A percentile compares a stretch with the other conserved stretches of the same genome.
These are phyloP conservation scores for Cyprinodon diabolis DNA, from an alignment of 2,797 vertebrate species.

Conservation along the genomic window DNA sequence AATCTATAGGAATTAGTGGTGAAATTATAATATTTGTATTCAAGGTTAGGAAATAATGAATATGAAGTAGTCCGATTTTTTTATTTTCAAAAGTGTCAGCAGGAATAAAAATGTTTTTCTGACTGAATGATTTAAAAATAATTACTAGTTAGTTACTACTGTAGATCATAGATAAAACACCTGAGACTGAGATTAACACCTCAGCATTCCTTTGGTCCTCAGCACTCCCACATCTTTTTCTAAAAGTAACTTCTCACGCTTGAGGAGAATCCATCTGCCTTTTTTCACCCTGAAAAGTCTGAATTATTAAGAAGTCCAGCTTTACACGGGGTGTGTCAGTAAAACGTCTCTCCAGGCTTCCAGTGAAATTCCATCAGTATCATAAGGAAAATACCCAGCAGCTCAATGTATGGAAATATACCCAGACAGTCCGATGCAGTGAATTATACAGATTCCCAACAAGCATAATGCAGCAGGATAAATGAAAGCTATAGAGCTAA, in stretches of 20 bases:
- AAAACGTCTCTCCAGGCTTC: neutral
- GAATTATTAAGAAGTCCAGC: neutral
- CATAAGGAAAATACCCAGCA: no score
- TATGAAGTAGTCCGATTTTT: neutral
- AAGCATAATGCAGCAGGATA: neutral
- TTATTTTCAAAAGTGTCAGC: neutral
- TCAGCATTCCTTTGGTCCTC: neutral
- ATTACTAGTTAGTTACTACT: neutral
- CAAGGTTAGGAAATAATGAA: neutral
- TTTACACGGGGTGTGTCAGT: neutral
- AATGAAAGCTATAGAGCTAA: no score
- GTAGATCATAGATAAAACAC: neutral
- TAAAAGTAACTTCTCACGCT: neutral
- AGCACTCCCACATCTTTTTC: conserved; percentile 4
- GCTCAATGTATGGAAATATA: no score
- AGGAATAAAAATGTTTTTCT: neutral
- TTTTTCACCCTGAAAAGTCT: neutral
- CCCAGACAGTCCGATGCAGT: no score
- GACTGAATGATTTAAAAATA: neutral
- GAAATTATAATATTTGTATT: neutral
- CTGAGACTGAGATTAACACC: neutral
- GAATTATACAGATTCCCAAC: neutral
- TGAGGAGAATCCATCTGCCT: conserved; percentile 2
- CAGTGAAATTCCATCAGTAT: conserved; percentile 21
- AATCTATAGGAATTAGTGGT: neutral